Conservation (phyloP, 2,888 invertebrate species). For the Malachius bipustulatus region DNA sequence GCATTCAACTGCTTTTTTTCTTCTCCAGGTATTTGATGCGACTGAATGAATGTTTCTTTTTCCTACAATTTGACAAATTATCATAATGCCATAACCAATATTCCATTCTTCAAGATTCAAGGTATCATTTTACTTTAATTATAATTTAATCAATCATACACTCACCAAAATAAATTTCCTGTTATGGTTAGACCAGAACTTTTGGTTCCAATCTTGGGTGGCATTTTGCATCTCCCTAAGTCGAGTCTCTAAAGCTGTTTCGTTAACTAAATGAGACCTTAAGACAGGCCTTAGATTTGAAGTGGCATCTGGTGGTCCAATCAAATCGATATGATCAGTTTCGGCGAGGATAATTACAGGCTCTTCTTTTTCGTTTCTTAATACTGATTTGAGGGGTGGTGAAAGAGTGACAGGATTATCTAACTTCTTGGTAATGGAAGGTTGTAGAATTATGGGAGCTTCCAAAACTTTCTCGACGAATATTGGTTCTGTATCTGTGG, state of each 20-base stretch:
- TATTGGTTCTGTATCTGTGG: constrained; percentile 19
- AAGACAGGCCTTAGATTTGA: constrained; percentile 68
- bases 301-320: constrained; percentile 68
- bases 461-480: constrained; percentile 25
- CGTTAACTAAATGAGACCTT: constrained; percentile 50
- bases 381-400: too few relatives aligned
- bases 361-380: too few relatives aligned
- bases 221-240: constrained; percentile 53
- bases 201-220: constrained; percentile 73
- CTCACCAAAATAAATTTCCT: constrained; percentile 57
- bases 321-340: constrained; percentile 44
- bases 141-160: constrained; percentile 18
- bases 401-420: too few relatives aligned
- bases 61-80: too few relatives aligned
- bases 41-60: constrained; percentile 32
- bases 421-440: too few relatives aligned
- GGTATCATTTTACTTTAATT: constrained; percentile 1
- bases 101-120: too few relatives aligned
- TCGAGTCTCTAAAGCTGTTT: constrained; percentile 51
- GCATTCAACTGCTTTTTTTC: constrained; percentile 49
- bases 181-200: constrained; percentile 76
- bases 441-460: too few relatives aligned
- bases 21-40: constrained; percentile 23
- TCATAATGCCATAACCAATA: too few relatives aligned
- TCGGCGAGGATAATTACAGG: constrained; percentile 30